Evolutionary conservation across 2,797 vertebrate species (phyloP).

Genomic region (Morelia viridis): DNA sequence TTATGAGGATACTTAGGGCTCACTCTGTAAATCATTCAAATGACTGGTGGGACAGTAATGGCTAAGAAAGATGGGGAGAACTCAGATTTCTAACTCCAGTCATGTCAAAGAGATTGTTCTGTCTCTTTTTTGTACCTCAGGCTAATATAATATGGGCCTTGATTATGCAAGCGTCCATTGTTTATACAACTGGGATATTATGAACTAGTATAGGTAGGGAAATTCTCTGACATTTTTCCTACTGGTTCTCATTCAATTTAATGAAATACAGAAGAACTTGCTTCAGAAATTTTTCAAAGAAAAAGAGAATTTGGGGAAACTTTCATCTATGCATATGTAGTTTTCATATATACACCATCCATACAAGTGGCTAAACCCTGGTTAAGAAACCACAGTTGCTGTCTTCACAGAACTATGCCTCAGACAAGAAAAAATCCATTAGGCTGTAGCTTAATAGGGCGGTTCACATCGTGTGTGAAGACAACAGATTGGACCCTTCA

Average conservation of each 20-base stretch:
- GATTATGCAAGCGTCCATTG: neutral
- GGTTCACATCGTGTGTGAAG: neutral
- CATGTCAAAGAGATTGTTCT: constrained; percentile 10
- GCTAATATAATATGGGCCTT: neutral
- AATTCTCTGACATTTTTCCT: neutral
- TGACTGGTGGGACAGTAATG: constrained; percentile 46
- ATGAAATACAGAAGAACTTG: neutral
- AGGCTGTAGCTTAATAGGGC: neutral
- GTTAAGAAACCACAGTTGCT: neutral
- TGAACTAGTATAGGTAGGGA: neutral
- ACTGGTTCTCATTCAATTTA: neutral
- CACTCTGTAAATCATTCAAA: constrained; percentile 53
- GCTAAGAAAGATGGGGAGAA: constrained; percentile 10
- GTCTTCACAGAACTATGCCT: neutral
- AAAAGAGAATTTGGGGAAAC: neutral
- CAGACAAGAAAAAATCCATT: neutral
- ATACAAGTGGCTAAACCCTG: neutral
- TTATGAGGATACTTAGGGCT: constrained; percentile 48
- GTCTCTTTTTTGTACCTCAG: neutral
- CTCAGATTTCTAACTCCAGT: constrained; percentile 1
- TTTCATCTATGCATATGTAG: neutral
- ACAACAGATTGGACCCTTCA: neutral
- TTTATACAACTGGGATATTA: neutral
- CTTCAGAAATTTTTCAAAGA: neutral
- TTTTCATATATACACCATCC: neutral